Percentiles rank a stretch among this genome's conserved stretches.
These are phyloP conservation scores for Xestobium rufovillosum DNA, from an alignment of 2,888 invertebrate species.

Conservation along the genomic window DNA sequence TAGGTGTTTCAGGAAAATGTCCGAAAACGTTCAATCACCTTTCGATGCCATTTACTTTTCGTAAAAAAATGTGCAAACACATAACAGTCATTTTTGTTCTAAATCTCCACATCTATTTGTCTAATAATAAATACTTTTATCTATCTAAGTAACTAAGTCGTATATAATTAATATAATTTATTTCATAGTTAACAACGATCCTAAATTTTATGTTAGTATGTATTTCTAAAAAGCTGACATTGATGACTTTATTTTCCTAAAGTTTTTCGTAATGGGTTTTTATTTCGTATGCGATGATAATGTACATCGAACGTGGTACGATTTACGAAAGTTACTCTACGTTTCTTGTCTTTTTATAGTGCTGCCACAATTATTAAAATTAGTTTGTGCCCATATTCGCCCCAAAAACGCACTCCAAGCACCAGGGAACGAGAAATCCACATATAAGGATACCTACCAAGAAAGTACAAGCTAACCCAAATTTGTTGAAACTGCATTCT, in stretches of 20 bases:
- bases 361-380: conserved; percentile 33
- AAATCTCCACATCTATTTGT: conserved; percentile 29
- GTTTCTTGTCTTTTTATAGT: conserved; percentile 34
- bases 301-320: conserved; percentile 29
- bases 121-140: conserved; percentile 28
- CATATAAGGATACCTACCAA: too few species aligned
- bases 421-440: too few species aligned
- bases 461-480: too few species aligned
- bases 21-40: too few species aligned
- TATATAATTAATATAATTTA: conserved; percentile 38
- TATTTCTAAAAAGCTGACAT: conserved; percentile 42
- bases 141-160: conserved; percentile 28
- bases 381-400: conserved; percentile 19
- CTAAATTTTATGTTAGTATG: conserved; percentile 41
- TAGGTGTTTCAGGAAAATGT: too few species aligned
- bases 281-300: conserved; percentile 20
- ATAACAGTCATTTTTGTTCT: conserved; percentile 33
- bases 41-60: too few species aligned
- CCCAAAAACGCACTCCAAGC: too few species aligned
- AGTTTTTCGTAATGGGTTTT: conserved; percentile 9
- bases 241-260: not conserved
- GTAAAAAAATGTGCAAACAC: conserved; percentile 38
- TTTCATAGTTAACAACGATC: conserved; percentile 42
- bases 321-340: conserved; percentile 25
- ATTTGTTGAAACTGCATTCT: too few species aligned